Conservation (phyloP, 2,888 invertebrate genomes). For the Drosophila hamatofila region DNA sequence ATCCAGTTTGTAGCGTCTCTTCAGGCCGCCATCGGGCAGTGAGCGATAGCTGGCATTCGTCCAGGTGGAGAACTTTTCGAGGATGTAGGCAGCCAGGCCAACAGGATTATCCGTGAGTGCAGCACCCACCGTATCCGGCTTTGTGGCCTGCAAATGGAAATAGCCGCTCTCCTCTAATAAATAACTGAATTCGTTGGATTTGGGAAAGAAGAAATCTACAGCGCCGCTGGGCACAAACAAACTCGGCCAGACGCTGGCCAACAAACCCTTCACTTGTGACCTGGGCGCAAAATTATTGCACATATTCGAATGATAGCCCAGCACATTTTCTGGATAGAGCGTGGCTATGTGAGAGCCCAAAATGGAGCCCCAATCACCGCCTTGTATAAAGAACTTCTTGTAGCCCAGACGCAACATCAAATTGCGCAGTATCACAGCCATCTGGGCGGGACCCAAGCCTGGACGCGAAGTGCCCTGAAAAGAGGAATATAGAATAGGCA, state of each 20-base stretch:
- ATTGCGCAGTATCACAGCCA: conserved; percentile 87
- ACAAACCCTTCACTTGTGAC: conserved; percentile 83
- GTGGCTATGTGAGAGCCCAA: conserved; percentile 88
- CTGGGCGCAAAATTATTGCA: conserved; percentile 83
- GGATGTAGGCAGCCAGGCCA: conserved; percentile 94
- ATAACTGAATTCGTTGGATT: conserved; percentile 67
- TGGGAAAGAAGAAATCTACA: conserved; percentile 86
- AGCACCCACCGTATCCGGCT: conserved; percentile 93
- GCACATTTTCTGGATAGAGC: conserved; percentile 88
- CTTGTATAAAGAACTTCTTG: conserved; percentile 89
- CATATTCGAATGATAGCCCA: conserved; percentile 89
- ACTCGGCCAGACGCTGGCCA: conserved; percentile 87
- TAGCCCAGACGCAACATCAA: conserved; percentile 90
- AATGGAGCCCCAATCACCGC: conserved; percentile 93
- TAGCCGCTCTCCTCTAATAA: conserved; percentile 87
- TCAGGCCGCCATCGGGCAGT: conserved; percentile 89
- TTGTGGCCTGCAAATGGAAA: conserved; percentile 93
- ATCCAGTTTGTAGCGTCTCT: conserved; percentile 86
- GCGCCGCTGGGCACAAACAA: conserved; percentile 87
- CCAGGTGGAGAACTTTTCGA: conserved; percentile 94
- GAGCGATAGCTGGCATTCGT: conserved; percentile 87
- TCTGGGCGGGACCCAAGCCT: conserved; percentile 85
- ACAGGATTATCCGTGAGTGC: conserved; percentile 87
- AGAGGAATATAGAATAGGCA: background rate
- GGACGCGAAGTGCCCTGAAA: conserved; percentile 84